A percentile compares a stretch with the other conserved stretches of the same genome.
Evolutionary conservation across 2,113 vertebrate genomes (phyloP).

Genomic region (Mesoclemmys tuberculata): DNA sequence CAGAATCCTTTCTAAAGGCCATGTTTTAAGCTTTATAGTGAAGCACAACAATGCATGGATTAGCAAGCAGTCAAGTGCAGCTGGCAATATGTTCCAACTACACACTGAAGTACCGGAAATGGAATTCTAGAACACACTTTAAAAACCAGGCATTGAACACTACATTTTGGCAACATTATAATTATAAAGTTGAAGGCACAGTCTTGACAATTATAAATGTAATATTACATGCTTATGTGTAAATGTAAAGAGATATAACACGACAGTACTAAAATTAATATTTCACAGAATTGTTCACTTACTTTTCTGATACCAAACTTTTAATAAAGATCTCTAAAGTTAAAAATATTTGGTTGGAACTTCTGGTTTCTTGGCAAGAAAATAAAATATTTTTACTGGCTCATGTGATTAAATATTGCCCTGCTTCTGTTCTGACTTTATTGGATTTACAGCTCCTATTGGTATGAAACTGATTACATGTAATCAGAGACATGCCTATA

Average conservation of each 20-base stretch:
- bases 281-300: constrained; percentile 27
- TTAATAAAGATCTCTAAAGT: background rate
- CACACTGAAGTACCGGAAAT: background rate
- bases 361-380: constrained; percentile 42
- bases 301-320: constrained; percentile 11
- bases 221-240: constrained; percentile 23
- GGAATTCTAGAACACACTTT: background rate
- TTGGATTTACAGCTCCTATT: background rate
- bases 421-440: background rate
- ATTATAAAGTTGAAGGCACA: constrained; percentile 66
- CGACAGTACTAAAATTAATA: constrained; percentile 43
- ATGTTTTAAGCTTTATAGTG: background rate
- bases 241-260: constrained; percentile 31
- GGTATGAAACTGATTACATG: background rate
- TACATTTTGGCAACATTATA: constrained; percentile 63
- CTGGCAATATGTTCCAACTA: background rate
- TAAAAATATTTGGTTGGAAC: constrained; percentile 32
- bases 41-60: background rate
- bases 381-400: background rate
- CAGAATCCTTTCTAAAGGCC: background rate
- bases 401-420: constrained; percentile 44
- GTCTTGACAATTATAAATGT: constrained; percentile 18
- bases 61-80: background rate
- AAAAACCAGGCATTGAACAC: constrained; percentile 15
- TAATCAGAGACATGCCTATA: constrained; percentile 1